Percentiles rank a stretch among this genome's conserved stretches.
Conservation (phyloP, 2,113 vertebrate species). For the Cyanocitta stelleri region DNA sequence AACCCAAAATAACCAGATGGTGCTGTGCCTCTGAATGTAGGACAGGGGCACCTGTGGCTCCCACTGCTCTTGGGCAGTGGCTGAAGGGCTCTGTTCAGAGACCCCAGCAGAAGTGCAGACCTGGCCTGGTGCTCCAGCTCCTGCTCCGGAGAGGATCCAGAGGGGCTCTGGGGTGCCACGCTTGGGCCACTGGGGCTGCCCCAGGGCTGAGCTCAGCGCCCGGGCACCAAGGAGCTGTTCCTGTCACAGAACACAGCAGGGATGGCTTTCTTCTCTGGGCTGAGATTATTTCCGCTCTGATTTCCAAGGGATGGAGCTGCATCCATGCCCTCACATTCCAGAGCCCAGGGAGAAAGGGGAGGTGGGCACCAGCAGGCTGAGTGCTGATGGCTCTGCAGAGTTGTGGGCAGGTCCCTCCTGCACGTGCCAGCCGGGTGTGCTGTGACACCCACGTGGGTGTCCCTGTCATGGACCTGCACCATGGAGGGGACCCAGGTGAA, state of each 20-base stretch:
- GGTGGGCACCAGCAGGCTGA: not conserved
- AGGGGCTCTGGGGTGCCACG: fast-evolving
- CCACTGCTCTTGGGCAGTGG: not conserved
- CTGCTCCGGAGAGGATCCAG: not conserved
- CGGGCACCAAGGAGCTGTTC: not conserved
- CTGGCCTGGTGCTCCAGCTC: not conserved
- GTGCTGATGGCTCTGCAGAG: not conserved
- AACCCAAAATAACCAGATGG: not conserved
- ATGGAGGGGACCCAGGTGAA: not conserved
- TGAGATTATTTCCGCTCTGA: not conserved
- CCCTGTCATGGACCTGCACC: not conserved
- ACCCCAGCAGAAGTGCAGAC: not conserved
- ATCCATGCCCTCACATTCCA: not conserved
- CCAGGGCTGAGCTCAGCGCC: not conserved
- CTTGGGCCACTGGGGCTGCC: not conserved
- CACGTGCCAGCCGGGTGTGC: not conserved
- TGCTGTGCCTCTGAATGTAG: not conserved
- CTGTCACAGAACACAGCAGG: not conserved
- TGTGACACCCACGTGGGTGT: not conserved
- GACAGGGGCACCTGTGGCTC: not conserved
- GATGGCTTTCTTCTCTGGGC: not conserved
- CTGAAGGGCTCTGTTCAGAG: not conserved
- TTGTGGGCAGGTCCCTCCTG: not conserved
- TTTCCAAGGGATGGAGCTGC: not conserved
- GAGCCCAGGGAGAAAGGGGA: not conserved